These are phyloP conservation scores for Temnothorax ravouxi DNA, from an alignment of 2,888 invertebrate species.

Conservation along the genomic window DNA sequence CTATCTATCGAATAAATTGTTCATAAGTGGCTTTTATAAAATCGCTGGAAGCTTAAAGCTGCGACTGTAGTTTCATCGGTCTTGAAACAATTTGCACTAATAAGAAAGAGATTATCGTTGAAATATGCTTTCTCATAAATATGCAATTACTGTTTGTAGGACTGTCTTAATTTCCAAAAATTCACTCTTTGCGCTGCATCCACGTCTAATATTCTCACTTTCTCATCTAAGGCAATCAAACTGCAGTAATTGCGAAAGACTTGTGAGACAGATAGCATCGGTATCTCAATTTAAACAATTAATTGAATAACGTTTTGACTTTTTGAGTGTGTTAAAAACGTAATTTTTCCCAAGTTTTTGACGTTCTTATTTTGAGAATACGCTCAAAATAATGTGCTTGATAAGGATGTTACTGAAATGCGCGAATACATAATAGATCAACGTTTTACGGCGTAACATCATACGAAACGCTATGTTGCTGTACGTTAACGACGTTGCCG, in stretches of 20 bases:
- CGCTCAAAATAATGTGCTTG: neutral
- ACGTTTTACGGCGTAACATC: conserved; percentile 25
- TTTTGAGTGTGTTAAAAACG: neutral
- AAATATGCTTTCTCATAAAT: neutral
- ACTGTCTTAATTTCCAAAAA: neutral
- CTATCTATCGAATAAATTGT: neutral
- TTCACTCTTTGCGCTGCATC: neutral
- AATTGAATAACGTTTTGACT: neutral
- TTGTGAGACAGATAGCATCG: neutral
- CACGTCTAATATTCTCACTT: neutral
- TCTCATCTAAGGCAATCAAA: neutral
- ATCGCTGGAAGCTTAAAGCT: neutral
- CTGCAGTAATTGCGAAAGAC: too few species aligned
- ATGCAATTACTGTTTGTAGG: neutral
- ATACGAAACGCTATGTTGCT: neutral
- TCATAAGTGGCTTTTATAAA: neutral
- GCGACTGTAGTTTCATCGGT: neutral
- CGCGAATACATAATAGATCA: neutral
- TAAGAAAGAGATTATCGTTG: neutral
- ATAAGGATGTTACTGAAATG: neutral
- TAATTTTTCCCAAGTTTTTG: neutral
- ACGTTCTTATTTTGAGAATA: neutral
- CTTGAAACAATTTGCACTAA: neutral
- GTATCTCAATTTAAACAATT: neutral
- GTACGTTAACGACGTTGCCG: too few species aligned